Percentiles rank a stretch among this genome's conserved stretches.
Conservation (phyloP, 1,140 invertebrate genomes). For the Neodiprion fabricii region DNA sequence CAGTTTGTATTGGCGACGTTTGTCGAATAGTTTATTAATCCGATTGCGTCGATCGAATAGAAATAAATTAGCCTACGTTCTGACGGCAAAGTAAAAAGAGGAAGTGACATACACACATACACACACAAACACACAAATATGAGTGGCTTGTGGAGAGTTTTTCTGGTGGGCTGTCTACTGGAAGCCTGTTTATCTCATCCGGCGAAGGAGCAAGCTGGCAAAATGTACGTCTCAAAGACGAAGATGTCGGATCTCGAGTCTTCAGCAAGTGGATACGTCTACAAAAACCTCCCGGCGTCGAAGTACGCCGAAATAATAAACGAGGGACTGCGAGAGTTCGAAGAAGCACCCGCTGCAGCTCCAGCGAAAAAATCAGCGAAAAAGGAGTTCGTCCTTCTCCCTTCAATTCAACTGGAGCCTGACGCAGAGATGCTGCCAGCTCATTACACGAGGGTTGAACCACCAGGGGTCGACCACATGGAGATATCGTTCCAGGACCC, state of each 20-base stretch:
- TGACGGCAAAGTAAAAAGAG: not conserved
- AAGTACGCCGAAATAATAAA: constrained; percentile 15
- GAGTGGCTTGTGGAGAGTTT: not conserved
- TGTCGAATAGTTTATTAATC: not conserved
- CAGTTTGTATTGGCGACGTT: constrained; percentile 40
- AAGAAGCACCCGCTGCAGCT: not conserved
- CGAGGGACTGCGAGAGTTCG: not conserved
- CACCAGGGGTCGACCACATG: constrained; percentile 55
- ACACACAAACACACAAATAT: not conserved
- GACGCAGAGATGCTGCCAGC: constrained; percentile 54
- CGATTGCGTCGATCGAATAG: too few relatives aligned
- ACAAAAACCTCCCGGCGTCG: constrained; percentile 16
- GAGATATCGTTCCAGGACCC: constrained; percentile 37
- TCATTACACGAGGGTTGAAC: constrained; percentile 45
- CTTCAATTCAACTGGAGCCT: constrained; percentile 32
- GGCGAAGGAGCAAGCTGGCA: not conserved
- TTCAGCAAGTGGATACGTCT: constrained; percentile 14
- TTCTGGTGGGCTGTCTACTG: constrained; percentile 16
- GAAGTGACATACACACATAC: not conserved
- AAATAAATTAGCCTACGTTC: too few relatives aligned
- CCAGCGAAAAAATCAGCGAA: not conserved
- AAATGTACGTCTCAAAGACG: not conserved
- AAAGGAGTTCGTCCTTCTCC: not conserved
- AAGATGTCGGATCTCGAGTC: not conserved
- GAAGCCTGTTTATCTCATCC: constrained; percentile 13